phyloP scores from a whole-genome alignment of 2,113 vertebrate species.

The Strix uralensis region DNA sequence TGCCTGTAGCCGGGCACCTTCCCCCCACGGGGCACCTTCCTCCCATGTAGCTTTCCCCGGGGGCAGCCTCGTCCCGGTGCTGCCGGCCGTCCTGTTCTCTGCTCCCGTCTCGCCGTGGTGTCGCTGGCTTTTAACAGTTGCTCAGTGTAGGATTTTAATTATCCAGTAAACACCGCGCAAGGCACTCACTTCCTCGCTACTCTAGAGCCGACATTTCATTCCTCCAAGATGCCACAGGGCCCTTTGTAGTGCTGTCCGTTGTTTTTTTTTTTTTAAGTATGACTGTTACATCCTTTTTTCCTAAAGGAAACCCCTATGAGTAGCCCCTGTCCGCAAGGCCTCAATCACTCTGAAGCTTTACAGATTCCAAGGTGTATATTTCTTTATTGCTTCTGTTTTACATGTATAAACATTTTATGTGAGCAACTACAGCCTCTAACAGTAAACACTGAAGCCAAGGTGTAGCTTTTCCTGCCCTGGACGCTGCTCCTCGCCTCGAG shows the following conservation, averaged over 20 bases:
- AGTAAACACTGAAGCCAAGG: neutral
- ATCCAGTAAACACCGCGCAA: neutral
- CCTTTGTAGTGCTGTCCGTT: neutral
- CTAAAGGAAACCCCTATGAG: neutral
- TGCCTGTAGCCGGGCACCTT: neutral
- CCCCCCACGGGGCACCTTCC: neutral
- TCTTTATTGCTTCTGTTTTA: constrained; percentile 45
- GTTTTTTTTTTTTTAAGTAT: neutral
- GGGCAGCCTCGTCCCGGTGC: neutral
- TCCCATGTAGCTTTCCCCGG: neutral
- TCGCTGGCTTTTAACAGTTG: constrained; percentile 31
- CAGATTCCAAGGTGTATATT: constrained; percentile 53
- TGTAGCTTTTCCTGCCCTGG: neutral
- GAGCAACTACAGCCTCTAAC: constrained; percentile 15
- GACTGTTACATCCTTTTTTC: constrained; percentile 18
- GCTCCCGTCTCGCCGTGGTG: neutral
- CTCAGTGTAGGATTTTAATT: constrained; percentile 15
- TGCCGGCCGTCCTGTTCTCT: constrained; percentile 27
- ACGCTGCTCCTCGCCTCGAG: neutral
- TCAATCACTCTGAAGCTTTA: constrained; percentile 45
- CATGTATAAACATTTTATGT: constrained; percentile 47
- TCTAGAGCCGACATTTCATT: neutral
- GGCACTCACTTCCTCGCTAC: neutral
- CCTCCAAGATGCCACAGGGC: neutral
- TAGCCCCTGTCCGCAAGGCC: constrained; percentile 19